Conservation (phyloP, 2,888 invertebrate genomes). For the Notocelia uddmanniana region DNA sequence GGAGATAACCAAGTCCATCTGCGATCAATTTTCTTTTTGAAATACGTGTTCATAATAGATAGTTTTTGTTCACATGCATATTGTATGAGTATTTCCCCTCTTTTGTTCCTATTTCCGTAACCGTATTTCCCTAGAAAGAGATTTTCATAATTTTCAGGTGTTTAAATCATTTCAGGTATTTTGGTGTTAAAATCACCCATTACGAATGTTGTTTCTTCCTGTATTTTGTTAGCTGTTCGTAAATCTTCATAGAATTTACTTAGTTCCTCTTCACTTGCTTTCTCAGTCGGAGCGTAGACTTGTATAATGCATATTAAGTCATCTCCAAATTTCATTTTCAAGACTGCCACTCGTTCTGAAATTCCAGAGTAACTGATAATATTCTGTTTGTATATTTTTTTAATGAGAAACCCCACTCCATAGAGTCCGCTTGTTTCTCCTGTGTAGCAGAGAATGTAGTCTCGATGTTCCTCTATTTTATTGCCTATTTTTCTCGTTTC, state of each 20-base stretch:
- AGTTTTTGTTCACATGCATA: conserved; percentile 49
- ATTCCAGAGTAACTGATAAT: conserved; percentile 32
- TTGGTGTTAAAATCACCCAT: conserved; percentile 36
- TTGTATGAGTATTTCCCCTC: conserved; percentile 48
- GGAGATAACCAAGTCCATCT: conserved; percentile 27
- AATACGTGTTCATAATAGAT: conserved; percentile 48
- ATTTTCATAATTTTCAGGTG: conserved; percentile 34
- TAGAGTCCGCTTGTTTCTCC: conserved; percentile 16
- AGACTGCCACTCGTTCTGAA: conserved; percentile 30
- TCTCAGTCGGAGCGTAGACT: conserved; percentile 45
- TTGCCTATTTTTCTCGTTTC: not conserved
- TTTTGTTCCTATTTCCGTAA: conserved; percentile 47
- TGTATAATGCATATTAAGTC: conserved; percentile 31
- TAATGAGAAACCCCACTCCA: conserved; percentile 33
- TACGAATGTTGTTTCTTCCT: conserved; percentile 17
- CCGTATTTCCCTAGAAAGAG: conserved; percentile 43
- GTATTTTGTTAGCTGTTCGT: conserved; percentile 20
- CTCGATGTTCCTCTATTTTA: conserved; percentile 24
- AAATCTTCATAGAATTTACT: conserved; percentile 40
- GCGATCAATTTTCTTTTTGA: conserved; percentile 8
- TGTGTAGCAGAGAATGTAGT: not conserved
- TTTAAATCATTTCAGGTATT: conserved; percentile 43
- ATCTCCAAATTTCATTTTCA: conserved; percentile 8
- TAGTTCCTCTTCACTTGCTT: conserved; percentile 35
- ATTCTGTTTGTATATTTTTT: conserved; percentile 31